phyloP scores from a whole-genome alignment of 2,797 vertebrate genomes.

The Austrolebias charrua region DNA sequence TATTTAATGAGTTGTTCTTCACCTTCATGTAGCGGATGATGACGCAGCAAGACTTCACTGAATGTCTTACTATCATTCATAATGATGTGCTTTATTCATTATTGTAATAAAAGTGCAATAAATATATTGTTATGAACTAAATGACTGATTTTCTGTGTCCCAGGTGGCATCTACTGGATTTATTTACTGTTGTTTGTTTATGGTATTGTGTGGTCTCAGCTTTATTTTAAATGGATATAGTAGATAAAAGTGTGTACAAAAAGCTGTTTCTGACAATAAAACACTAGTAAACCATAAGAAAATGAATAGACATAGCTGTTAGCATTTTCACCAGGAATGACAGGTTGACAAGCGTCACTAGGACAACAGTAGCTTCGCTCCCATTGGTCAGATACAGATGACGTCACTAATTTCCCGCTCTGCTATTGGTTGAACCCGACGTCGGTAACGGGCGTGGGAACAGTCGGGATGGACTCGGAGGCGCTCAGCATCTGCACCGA shows the following conservation, averaged over 20 bases:
- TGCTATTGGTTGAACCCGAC: constrained; percentile 64
- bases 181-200: no score
- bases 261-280: no score
- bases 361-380: constrained; percentile 3
- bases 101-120: constrained; percentile 77
- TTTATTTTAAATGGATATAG: not conserved
- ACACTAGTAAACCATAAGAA: no score
- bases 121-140: constrained; percentile 64
- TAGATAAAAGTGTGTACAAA: not conserved
- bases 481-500: constrained; percentile 66
- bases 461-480: constrained; percentile 52
- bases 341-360: constrained; percentile 32
- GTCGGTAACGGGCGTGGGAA: constrained; percentile 49
- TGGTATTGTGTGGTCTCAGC: no score
- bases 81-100: constrained; percentile 64
- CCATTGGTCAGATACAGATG: constrained; percentile 38
- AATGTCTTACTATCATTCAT: constrained; percentile 67
- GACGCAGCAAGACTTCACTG: constrained; percentile 54
- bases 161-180: no score
- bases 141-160: constrained; percentile 12
- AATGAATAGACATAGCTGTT: not conserved
- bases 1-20: constrained; percentile 59
- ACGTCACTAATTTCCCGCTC: constrained; percentile 30
- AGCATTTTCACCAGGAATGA: constrained; percentile 6
- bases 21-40: constrained; percentile 44